Base-by-base conservation (phyloP, 2,113 vertebrate genomes). In the Dromaius novaehollandiae region DNA sequence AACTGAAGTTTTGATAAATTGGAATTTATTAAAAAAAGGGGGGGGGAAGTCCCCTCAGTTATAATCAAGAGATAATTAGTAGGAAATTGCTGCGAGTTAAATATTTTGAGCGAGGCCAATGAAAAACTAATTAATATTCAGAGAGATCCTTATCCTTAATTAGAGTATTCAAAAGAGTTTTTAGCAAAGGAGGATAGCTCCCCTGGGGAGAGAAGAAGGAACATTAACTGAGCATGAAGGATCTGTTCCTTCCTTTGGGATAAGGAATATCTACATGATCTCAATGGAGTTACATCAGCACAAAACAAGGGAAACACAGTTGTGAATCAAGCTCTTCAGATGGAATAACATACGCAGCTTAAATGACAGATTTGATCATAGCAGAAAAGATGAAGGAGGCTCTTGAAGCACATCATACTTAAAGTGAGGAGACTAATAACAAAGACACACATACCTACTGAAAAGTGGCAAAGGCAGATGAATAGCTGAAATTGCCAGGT, bases 81-180 rank as follows among this genome's bases (percentile, higher is more conserved):
- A 69, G 50, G n/a, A 89, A 96, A 96, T 91, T 36, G 7, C 81
- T 96, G 89, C 65, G 55, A 90, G 66, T 96, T 89, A 92, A 96
- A 95, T 95, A 96, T 96, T 96, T 96, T 96, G 78, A 97, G 63
- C 71, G 38, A 40, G 18, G 34, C 58, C 65, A 89, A 69, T 80
- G 53, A 89, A 95, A 95, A 93, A 58, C 58, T 92, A 93, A 94
- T 94, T 96, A 95, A 96, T 87, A 93, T 96, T 96, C 91, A 91
- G 91, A 95, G 40, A 95, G 75, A 96, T 85, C 50, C 58, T 95
- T 96, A 95, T 91, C 81, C 74, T 95, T 93, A 95, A 95, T 92
- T 85, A 91, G 56, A 91, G 46, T 75, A 85, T 93, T 96, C 81
- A 82, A 85, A 95, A 64, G 84, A 93, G 77, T 91, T 95, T 92